Evolutionary conservation across 2,888 invertebrate genomes (phyloP).

Genomic region (Torymus tubicola): DNA sequence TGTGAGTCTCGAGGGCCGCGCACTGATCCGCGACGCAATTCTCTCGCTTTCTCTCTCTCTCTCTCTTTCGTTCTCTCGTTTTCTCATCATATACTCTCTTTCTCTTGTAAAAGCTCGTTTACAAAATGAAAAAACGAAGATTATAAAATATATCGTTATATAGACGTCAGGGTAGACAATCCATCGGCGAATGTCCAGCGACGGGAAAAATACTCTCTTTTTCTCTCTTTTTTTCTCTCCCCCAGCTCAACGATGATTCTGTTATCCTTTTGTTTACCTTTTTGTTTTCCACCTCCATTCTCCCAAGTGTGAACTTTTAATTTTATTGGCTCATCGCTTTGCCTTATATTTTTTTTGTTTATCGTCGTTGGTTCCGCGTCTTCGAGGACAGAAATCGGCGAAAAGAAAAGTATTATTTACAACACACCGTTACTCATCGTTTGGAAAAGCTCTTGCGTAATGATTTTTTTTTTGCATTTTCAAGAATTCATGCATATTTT

Average conservation of each 20-base stretch:
- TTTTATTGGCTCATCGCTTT: conserved; percentile 17
- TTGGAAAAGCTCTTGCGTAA: background rate
- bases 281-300: background rate
- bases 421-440: conserved; percentile 11
- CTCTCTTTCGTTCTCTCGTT: background rate
- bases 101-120: conserved; percentile 43
- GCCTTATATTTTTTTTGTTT: background rate
- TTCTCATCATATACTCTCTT: background rate
- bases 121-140: conserved; percentile 31
- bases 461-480: conserved; percentile 17
- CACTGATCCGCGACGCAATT: conserved; percentile 10
- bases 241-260: conserved; percentile 33
- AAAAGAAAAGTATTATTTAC: conserved; percentile 20
- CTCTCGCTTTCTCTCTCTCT: conserved; percentile 11
- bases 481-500: conserved; percentile 7
- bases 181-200: conserved; percentile 59
- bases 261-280: background rate
- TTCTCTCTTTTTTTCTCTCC: background rate
- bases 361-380: background rate
- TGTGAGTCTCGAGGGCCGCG: background rate
- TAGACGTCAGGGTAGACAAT: conserved; percentile 55
- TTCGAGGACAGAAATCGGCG: background rate
- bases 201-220: conserved; percentile 45
- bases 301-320: conserved; percentile 10
- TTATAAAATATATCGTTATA: conserved; percentile 28